Evolutionary conservation across 2,888 invertebrate genomes (phyloP), one percentile per base, ranked within the genome.

Genomic region (Pomacea canaliculata): DNA sequence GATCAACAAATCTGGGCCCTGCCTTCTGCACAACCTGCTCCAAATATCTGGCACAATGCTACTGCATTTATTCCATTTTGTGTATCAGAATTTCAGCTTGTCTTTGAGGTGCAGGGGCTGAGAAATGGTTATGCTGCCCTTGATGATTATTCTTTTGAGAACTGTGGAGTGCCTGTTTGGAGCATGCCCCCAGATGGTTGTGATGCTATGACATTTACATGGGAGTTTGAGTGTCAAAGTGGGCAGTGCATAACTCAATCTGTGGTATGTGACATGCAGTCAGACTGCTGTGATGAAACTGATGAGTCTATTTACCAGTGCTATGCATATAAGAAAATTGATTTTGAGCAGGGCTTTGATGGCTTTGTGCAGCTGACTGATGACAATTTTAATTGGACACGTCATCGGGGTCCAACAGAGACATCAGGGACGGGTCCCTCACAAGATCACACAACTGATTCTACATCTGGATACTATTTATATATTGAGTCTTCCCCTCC

Each of bases 331-430:
- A 81, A 77, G 60, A 75, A 77, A 62, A 76, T 72, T 80, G 82
- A 84, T 78, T 90, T 90, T 85, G 90, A 90, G 77, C 81, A 80
- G 70, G 87, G 85, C 49, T 23, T 87, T n/a, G 88, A 88, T 80
- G 85, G 86, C 13, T 89, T 74, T 49, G 7, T 68, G 68, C 71
- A 82, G 71, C 46, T 67, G 75, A 81, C 74, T 16, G 81, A 81
- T 74, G 85, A 88, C 76, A 75, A 84, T 59, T 85, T 85, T 73
- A 79, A 89, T 76, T 89, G 88, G 88, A 84, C 83, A 49, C 79
- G 85, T n/a, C n/a, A n/a, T n/a, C n/a, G n/a, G n/a, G n/a, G n/a
- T n/a, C n/a, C n/a, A n/a, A n/a, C n/a, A n/a, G n/a, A n/a, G n/a
- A n/a, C n/a, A n/a, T n/a, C n/a, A n/a, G n/a, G n/a, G n/a, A n/a